phyloP scores from a whole-genome alignment of 1,140 invertebrate genomes.

The Drosophila repleta region DNA sequence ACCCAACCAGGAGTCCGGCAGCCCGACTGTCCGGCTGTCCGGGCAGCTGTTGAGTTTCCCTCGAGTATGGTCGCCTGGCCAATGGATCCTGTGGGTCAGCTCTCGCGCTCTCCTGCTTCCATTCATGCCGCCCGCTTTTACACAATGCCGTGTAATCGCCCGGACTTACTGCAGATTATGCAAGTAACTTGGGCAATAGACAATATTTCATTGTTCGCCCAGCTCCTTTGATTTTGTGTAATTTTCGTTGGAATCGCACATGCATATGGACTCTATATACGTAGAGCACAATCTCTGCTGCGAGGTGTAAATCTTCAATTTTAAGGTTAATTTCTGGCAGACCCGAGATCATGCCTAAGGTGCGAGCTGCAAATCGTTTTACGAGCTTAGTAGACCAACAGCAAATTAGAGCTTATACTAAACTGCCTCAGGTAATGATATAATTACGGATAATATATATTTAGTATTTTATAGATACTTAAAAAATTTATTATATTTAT shows the following conservation, averaged over 20 bases:
- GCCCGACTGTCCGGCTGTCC: background rate
- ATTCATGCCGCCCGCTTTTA: constrained; percentile 11
- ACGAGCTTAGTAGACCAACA: constrained; percentile 50
- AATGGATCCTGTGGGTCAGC: too few species aligned
- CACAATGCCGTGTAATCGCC: constrained; percentile 59
- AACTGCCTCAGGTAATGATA: too few species aligned
- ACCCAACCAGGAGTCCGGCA: background rate
- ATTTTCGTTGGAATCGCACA: constrained; percentile 30
- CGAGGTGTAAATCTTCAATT: constrained; percentile 61
- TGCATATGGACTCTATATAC: background rate
- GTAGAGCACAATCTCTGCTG: background rate
- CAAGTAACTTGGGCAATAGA: constrained; percentile 47
- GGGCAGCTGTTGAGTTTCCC: constrained; percentile 62
- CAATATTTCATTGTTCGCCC: constrained; percentile 19
- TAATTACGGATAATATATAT: too few species aligned
- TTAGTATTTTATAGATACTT: too few species aligned
- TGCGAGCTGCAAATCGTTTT: constrained; percentile 51
- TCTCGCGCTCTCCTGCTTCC: background rate
- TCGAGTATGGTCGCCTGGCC: constrained; percentile 25
- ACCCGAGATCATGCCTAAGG: constrained; percentile 12
- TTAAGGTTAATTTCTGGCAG: constrained; percentile 50
- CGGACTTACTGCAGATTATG: constrained; percentile 67
- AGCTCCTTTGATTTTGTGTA: constrained; percentile 31
- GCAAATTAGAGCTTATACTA: too few species aligned
- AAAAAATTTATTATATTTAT: too few species aligned